Evolutionary conservation across 2,888 invertebrate genomes (phyloP).

Genomic region (Argyresthia goedartella): DNA sequence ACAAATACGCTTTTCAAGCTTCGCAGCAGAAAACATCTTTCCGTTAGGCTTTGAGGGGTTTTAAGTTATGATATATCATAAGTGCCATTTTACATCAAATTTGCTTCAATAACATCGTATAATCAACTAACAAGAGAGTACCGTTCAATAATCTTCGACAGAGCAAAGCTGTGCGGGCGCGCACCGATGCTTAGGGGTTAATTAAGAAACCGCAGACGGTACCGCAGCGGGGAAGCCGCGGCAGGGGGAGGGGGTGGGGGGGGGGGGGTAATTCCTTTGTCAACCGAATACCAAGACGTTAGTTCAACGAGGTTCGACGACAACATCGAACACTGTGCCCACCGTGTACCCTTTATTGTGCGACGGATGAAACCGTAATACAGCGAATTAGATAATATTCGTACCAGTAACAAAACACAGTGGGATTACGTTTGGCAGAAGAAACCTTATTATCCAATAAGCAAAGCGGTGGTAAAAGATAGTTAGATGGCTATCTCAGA

Average conservation of each 20-base stretch:
- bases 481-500: background rate
- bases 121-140: conserved; percentile 60
- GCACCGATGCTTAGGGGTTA: conserved; percentile 64
- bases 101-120: conserved; percentile 44
- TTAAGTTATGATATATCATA: background rate
- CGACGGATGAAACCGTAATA: background rate
- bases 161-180: conserved; percentile 35
- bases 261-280: conserved; percentile 56
- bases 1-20: background rate
- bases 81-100: background rate
- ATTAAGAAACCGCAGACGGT: conserved; percentile 65
- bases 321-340: background rate
- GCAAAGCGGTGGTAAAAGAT: background rate
- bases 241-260: conserved; percentile 7
- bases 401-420: background rate
- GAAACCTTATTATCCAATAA: background rate
- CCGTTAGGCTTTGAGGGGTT: background rate
- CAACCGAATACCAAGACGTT: conserved; percentile 20
- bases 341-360: background rate
- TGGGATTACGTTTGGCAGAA: background rate
- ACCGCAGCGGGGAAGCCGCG: background rate
- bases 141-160: conserved; percentile 58
- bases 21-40: background rate
- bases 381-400: background rate
- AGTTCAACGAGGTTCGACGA: background rate